Evolutionary conservation across 2,113 vertebrate genomes (phyloP), one percentile per base, ranked within the genome.

Genomic region (Pseudopodoces humilis): DNA sequence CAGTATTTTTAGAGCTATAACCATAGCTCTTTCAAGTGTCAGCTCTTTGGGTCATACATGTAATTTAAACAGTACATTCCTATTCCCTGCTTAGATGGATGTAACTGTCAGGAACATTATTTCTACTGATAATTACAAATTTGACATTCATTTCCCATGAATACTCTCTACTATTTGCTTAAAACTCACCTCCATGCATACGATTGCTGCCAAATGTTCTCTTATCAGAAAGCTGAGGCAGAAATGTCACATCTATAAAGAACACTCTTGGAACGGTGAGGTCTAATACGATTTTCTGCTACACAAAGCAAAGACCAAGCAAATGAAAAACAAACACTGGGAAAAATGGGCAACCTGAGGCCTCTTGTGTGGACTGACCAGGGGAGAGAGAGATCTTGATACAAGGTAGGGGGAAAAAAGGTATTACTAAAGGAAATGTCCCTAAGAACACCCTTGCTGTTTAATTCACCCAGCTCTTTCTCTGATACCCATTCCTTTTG

Each of bases 81-180:
- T 94, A 74, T 93, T 95, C 94, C 88, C 83, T 93, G 68, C 92
- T 83, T 88, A 87, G 92, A 90, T 96, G 69, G 79, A 93, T 92
- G 87, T 92, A 95, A 95, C 87, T 95, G 87, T 95, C 90, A 94
- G 71, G 93, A 95, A 90, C 93, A 90, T 93, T 91, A 94, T 93
- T 97, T 94, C 92, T 83, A 68, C 59, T 81, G 88, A 78, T 94
- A 94, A 96, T 95, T 97, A 94, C 90, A 95, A 94, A 86, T 94
- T 77, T 96, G 95, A 95, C 94, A 97, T 96, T 96, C 92, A 94
- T 92, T 88, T 96, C 94, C 85, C 83, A 92, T 92, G 76, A 96
- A 95, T 74, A 74, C 68, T 81, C 71, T 77, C 83, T 63, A 64
- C 68, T 92, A 71, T 96, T 96, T 96, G 85, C 92, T 92, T 95